Evolutionary conservation across 2,888 invertebrate genomes (phyloP).

Genomic region (Paralinhomoeus sp.): DNA sequence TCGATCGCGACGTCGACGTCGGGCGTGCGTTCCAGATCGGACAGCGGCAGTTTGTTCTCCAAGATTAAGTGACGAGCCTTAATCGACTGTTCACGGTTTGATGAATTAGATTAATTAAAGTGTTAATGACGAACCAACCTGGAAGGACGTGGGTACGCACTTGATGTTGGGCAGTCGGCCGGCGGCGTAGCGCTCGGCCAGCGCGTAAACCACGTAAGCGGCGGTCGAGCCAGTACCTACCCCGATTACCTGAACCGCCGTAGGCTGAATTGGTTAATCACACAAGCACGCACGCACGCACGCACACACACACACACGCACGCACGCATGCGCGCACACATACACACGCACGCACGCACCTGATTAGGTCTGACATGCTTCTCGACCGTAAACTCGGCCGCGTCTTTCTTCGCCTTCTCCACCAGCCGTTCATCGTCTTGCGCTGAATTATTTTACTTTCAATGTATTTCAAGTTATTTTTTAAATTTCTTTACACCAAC

Average conservation of each 20-base stretch:
- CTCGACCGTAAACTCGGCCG: too few relatives aligned
- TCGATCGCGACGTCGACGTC: conserved; percentile 30
- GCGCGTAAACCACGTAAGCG: conserved; percentile 16
- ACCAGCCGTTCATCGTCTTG: too few relatives aligned
- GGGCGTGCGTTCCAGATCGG: conserved; percentile 60
- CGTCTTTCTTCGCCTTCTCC: too few relatives aligned
- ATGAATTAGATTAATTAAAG: too few relatives aligned
- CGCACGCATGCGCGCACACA: too few relatives aligned
- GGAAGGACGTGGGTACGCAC: conserved; percentile 20
- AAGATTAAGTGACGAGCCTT: conserved; percentile 65
- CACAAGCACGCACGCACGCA: background rate
- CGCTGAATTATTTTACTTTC: too few relatives aligned
- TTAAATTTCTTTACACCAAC: too few relatives aligned
- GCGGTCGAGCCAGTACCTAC: conserved; percentile 23
- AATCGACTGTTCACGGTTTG: too few relatives aligned
- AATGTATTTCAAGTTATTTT: too few relatives aligned
- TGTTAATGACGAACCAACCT: too few relatives aligned
- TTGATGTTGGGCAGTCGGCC: conserved; percentile 13
- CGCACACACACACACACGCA: background rate
- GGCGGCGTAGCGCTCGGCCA: conserved; percentile 10
- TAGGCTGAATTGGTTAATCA: background rate
- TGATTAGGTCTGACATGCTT: too few relatives aligned
- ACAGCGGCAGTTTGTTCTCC: conserved; percentile 49
- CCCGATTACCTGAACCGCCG: too few relatives aligned
- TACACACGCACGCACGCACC: background rate